These are phyloP conservation scores for Monoplex corrugatus DNA, from an alignment of 2,888 invertebrate genomes.

Conservation along the genomic window DNA sequence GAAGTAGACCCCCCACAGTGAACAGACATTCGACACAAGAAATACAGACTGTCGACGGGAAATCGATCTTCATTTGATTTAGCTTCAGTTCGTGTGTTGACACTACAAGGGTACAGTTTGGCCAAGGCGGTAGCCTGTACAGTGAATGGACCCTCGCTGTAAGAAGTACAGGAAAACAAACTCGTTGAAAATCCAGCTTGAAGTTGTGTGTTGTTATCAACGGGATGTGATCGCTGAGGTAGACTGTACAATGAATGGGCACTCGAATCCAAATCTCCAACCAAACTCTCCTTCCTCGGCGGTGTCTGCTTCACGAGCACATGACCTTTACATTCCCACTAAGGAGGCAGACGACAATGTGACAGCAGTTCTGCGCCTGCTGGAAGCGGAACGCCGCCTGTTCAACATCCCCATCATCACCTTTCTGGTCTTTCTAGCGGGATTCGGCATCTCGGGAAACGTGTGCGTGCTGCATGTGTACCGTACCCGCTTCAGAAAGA, in stretches of 20 bases:
- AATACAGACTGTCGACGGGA: background rate
- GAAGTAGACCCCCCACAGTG: background rate
- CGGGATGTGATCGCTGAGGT: background rate
- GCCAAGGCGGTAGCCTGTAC: too few relatives aligned
- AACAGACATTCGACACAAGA: background rate
- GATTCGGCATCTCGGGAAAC: constrained; percentile 68
- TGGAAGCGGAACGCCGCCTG: constrained; percentile 63
- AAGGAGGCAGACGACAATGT: constrained; percentile 46
- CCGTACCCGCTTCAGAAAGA: constrained; percentile 63
- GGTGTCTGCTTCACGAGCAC: constrained; percentile 41
- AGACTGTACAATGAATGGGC: background rate
- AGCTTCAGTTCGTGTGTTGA: too few relatives aligned
- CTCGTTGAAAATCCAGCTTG: too few relatives aligned
- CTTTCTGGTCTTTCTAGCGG: constrained; percentile 63
- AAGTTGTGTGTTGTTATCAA: too few relatives aligned
- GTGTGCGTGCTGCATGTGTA: constrained; percentile 69
- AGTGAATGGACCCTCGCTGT: too few relatives aligned
- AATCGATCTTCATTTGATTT: too few relatives aligned
- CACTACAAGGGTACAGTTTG: too few relatives aligned
- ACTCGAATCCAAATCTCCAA: background rate
- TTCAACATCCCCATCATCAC: constrained; percentile 67
- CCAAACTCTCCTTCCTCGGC: background rate
- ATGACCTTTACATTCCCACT: background rate
- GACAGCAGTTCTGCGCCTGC: constrained; percentile 42
- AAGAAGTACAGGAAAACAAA: too few relatives aligned